Conservation (phyloP, 2,797 vertebrate species). For the Streptopelia turtur region DNA sequence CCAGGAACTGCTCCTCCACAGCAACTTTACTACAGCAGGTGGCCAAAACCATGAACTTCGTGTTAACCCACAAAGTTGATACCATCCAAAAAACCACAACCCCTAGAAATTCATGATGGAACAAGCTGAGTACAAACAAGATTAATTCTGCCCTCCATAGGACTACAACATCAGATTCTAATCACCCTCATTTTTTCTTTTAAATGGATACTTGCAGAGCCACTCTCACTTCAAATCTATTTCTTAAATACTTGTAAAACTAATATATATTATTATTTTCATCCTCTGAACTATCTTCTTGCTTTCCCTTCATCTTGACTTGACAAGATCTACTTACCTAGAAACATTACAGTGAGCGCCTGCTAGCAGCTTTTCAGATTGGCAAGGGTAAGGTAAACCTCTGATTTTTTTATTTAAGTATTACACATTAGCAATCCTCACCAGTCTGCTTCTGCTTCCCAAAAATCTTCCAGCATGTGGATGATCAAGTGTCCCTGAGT, state of each 20-base stretch:
- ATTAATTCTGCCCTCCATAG: neutral
- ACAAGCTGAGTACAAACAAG: neutral
- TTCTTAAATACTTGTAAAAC: neutral
- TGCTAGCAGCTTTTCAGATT: neutral
- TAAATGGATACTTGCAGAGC: neutral
- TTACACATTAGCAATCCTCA: conserved; percentile 62
- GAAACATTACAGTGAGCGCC: neutral
- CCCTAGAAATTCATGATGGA: neutral
- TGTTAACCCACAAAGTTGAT: neutral
- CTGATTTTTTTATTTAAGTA: neutral
- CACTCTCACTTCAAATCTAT: neutral
- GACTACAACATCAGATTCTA: neutral
- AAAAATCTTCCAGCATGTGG: conserved; percentile 81
- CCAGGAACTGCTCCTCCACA: neutral
- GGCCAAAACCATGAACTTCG: neutral
- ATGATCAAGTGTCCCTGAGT: conserved; percentile 82
- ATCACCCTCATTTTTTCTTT: neutral
- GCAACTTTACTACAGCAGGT: neutral
- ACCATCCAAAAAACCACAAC: neutral
- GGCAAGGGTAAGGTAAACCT: neutral
- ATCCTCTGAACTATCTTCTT: neutral
- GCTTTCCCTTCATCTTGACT: neutral
- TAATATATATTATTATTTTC: neutral
- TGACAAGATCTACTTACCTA: neutral
- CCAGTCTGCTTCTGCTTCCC: conserved; percentile 86